phyloP scores from a whole-genome alignment of 2,888 invertebrate species.

The Liopterus haemorrhoidalis region DNA sequence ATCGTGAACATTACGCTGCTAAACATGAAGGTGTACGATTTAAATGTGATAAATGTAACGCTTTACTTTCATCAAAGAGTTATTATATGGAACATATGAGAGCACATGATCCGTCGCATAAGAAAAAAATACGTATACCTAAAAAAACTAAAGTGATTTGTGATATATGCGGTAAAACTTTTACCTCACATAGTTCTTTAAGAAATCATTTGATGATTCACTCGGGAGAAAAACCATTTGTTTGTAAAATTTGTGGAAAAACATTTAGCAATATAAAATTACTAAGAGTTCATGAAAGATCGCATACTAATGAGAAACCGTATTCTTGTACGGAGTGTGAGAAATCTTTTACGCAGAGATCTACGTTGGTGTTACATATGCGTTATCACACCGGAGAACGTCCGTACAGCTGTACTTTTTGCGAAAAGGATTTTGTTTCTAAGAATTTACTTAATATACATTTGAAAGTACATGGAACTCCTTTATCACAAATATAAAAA shows the following conservation, averaged over 20 bases:
- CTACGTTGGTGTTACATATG: constrained; percentile 41
- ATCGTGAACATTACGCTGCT: constrained; percentile 22
- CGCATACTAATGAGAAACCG: constrained; percentile 52
- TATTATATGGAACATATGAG: too few species aligned
- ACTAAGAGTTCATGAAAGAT: constrained; percentile 48
- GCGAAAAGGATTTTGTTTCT: constrained; percentile 37
- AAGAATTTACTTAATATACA: constrained; percentile 42
- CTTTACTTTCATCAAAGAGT: constrained; percentile 14
- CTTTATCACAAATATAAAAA: constrained; percentile 6
- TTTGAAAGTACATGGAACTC: constrained; percentile 36
- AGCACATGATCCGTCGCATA: constrained; percentile 16
- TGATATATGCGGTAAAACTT: constrained; percentile 47
- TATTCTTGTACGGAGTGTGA: constrained; percentile 30
- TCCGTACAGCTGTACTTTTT: constrained; percentile 47
- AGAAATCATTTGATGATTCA: constrained; percentile 47
- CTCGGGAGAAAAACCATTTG: constrained; percentile 43
- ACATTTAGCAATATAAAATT: constrained; percentile 36
- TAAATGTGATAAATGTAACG: constrained; percentile 25
- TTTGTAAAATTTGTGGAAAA: constrained; percentile 12
- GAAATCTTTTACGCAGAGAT: constrained; percentile 25
- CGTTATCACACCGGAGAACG: constrained; percentile 50
- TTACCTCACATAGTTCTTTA: constrained; percentile 45
- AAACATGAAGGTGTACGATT: constrained; percentile 22
- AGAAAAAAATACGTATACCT: constrained; percentile 1
- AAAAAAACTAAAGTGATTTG: constrained; percentile 43